Conservation (phyloP, 2,888 invertebrate species). For the Antheraea assamensis region DNA sequence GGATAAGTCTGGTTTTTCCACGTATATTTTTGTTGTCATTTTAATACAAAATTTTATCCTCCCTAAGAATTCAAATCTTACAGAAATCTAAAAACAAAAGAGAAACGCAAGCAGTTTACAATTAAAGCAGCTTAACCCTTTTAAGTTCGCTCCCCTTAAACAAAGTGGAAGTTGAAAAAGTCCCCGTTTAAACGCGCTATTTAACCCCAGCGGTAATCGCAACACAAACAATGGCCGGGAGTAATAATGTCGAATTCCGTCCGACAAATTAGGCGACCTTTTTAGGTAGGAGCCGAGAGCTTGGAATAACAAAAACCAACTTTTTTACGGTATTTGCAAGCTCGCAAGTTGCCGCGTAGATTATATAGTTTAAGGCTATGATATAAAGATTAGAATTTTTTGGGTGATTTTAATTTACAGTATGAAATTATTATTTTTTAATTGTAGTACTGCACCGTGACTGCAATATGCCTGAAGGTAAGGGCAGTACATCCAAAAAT, state of each 20-base stretch:
- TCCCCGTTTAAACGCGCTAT: conserved; percentile 72
- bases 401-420: neutral
- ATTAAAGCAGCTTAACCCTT: conserved; percentile 74
- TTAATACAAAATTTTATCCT: conserved; percentile 15
- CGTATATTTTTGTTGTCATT: neutral
- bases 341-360: conserved; percentile 31
- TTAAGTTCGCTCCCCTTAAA: conserved; percentile 66
- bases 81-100: conserved; percentile 55
- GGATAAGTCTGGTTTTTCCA: neutral
- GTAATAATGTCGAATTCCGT: conserved; percentile 77
- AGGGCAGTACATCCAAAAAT: too few species aligned
- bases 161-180: conserved; percentile 71
- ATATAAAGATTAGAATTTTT: neutral
- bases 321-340: conserved; percentile 46
- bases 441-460: too few species aligned
- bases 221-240: conserved; percentile 76
- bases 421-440: neutral
- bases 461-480: too few species aligned
- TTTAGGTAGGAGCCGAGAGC: conserved; percentile 54
- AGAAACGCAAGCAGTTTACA: conserved; percentile 67
- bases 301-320: conserved; percentile 68
- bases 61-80: conserved; percentile 39
- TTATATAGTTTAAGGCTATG: conserved; percentile 13
- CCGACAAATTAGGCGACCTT: conserved; percentile 79
- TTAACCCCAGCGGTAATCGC: conserved; percentile 77